These are phyloP conservation scores for Ammospiza maritima DNA, from an alignment of 2,797 vertebrate genomes.

Conservation along the genomic window DNA sequence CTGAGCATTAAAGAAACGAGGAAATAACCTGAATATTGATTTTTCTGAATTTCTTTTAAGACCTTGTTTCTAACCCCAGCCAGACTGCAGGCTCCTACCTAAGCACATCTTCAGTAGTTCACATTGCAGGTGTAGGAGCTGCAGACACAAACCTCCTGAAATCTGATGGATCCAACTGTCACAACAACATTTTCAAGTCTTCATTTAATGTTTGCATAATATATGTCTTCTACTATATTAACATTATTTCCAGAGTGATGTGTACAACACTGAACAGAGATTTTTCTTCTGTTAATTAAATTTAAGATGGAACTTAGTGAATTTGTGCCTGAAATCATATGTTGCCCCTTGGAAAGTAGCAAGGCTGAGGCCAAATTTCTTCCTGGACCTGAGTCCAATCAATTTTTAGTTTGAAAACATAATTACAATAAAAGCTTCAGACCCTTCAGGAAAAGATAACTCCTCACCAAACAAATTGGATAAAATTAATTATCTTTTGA, in stretches of 20 bases:
- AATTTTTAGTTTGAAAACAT: not conserved
- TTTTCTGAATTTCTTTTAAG: not conserved
- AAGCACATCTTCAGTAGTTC: not conserved
- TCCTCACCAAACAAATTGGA: not conserved
- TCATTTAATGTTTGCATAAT: constrained; percentile 10
- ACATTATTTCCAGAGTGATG: not conserved
- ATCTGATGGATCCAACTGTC: not conserved
- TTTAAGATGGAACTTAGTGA: not conserved
- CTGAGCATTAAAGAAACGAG: not conserved
- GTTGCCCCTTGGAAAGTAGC: not conserved
- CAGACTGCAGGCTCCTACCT: not conserved
- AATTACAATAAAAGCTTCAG: not conserved
- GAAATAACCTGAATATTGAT: not conserved
- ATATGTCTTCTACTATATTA: not conserved
- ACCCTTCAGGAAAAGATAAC: not conserved
- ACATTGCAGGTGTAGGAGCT: not conserved
- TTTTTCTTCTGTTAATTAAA: not conserved
- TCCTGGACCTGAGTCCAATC: not conserved
- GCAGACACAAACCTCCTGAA: not conserved
- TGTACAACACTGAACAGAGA: not conserved
- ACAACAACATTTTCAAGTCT: not conserved
- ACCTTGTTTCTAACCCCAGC: not conserved
- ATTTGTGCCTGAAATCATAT: not conserved
- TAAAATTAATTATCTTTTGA: not conserved
- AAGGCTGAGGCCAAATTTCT: not conserved